Conservation (phyloP, 2,888 invertebrate genomes). For the Cylloceria caligata region DNA sequence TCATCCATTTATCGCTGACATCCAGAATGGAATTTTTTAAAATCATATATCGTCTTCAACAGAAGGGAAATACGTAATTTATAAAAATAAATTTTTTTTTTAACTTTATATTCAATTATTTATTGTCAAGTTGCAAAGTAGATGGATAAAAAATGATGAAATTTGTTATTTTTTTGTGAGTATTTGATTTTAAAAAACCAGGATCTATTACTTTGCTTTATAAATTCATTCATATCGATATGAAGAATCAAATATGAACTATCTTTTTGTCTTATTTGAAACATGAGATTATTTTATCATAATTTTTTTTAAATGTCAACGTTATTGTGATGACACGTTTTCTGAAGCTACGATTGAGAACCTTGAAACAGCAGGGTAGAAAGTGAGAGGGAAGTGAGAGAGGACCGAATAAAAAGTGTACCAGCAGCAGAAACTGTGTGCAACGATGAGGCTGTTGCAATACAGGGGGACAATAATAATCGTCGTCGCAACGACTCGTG, state of each 20-base stretch:
- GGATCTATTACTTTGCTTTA: too few relatives aligned
- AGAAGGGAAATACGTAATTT: neutral
- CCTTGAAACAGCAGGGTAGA: constrained; percentile 46
- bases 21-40: neutral
- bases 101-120: too few relatives aligned
- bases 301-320: too few relatives aligned
- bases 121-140: too few relatives aligned
- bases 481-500: constrained; percentile 57
- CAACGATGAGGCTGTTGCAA: constrained; percentile 50
- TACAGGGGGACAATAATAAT: constrained; percentile 66
- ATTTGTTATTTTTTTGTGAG: too few relatives aligned
- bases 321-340: neutral
- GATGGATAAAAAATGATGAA: too few relatives aligned
- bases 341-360: constrained; percentile 38
- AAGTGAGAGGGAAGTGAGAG: constrained; percentile 58
- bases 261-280: too few relatives aligned
- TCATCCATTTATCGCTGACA: constrained; percentile 49
- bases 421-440: constrained; percentile 54
- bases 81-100: neutral
- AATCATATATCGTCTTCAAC: neutral
- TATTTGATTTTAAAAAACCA: too few relatives aligned
- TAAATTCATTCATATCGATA: too few relatives aligned
- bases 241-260: too few relatives aligned
- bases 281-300: too few relatives aligned
- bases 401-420: constrained; percentile 61